Evolutionary conservation across 2,888 invertebrate species (phyloP).

Genomic region (Psylliodes chrysocephalus): DNA sequence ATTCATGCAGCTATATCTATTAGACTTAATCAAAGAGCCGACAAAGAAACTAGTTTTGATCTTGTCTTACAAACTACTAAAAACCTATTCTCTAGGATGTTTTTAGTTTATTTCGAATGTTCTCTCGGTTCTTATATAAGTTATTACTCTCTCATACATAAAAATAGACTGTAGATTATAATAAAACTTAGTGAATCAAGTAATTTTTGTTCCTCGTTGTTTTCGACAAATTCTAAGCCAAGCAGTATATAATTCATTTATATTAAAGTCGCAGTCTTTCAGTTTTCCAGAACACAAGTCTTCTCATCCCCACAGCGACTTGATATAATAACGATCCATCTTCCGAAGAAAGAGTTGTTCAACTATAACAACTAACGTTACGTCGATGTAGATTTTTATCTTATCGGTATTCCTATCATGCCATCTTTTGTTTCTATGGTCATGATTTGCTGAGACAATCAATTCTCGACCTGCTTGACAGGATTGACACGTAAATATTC

Average conservation of each 20-base stretch:
- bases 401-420: conserved; percentile 45
- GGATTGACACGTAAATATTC: conserved; percentile 37
- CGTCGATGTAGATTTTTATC: conserved; percentile 38
- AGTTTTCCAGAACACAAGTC: no score
- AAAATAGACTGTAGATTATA: no score
- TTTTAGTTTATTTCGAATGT: conserved; percentile 30
- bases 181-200: no score
- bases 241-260: no score
- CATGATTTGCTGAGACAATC: conserved; percentile 43
- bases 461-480: conserved; percentile 35
- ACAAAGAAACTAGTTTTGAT: conserved; percentile 56
- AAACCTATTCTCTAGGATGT: conserved; percentile 23
- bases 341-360: conserved; percentile 34
- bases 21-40: conserved; percentile 58
- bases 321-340: conserved; percentile 14
- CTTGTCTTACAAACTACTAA: conserved; percentile 39
- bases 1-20: conserved; percentile 58
- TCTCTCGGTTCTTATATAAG: conserved; percentile 34
- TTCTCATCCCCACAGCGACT: no score
- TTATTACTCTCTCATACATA: no score
- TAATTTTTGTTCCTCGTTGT: no score
- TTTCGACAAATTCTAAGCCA: no score
- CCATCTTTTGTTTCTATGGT: conserved; percentile 42
- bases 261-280: no score
- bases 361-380: conserved; percentile 29